A percentile compares a stretch with the other conserved stretches of the same genome.
Conservation (phyloP, 2,888 invertebrate species). For the Dorcus parallelipipedus region DNA sequence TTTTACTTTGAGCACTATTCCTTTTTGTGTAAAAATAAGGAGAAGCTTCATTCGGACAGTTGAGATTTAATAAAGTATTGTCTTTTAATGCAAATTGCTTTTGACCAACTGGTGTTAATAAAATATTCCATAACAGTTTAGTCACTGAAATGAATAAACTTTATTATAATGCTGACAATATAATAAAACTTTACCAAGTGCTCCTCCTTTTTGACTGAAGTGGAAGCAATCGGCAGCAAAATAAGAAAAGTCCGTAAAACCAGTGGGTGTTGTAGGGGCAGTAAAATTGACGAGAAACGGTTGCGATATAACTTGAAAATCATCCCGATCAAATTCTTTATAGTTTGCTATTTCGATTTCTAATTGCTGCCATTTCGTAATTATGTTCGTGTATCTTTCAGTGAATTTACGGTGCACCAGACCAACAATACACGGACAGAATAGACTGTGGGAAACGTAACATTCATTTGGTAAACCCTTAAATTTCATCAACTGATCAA, state of each 20-base stretch:
- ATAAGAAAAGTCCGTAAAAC: slow-evolving; percentile 51
- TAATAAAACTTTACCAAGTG: slow-evolving; percentile 48
- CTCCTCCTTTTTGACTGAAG: slow-evolving; percentile 58
- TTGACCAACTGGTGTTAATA: slow-evolving; percentile 53
- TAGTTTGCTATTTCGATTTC: slow-evolving; percentile 52
- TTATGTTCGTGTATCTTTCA: slow-evolving; percentile 48
- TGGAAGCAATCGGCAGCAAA: slow-evolving; percentile 63
- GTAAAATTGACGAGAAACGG: slow-evolving; percentile 49
- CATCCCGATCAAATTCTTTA: slow-evolving; percentile 51
- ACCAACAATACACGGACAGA: slow-evolving; percentile 59
- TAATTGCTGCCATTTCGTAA: slow-evolving; percentile 53
- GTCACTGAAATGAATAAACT: slow-evolving; percentile 46
- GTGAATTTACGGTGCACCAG: slow-evolving; percentile 35
- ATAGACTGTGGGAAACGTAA: slow-evolving; percentile 45
- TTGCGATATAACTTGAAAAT: slow-evolving; percentile 59
- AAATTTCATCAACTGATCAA: slow-evolving; percentile 46
- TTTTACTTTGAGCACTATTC: slow-evolving; percentile 28
- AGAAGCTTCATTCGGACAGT: slow-evolving; percentile 50
- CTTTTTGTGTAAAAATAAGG: slow-evolving; percentile 50
- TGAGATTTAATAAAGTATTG: slow-evolving; percentile 31
- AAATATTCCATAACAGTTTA: slow-evolving; percentile 60
- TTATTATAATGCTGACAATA: slow-evolving; percentile 1
- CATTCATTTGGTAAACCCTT: slow-evolving; percentile 47
- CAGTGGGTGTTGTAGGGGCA: slow-evolving; percentile 47
- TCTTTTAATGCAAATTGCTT: slow-evolving; percentile 41